Base-by-base conservation (phyloP, 2,113 vertebrate species). In the Ophiodon elongatus region DNA sequence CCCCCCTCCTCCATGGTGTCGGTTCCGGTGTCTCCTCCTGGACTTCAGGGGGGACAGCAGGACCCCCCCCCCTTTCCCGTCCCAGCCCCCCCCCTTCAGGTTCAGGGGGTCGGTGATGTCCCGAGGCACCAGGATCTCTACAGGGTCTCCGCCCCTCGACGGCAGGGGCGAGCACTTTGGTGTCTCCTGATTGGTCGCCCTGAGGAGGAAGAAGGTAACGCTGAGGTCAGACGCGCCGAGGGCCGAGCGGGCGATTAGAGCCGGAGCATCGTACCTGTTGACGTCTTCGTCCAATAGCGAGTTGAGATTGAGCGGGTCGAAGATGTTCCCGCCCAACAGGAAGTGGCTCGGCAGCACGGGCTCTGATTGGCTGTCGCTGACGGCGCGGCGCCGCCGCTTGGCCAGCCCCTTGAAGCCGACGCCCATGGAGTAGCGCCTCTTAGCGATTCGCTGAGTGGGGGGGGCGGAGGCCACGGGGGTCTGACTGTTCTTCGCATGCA, bases 41-140 rank as follows among this genome's bases (percentile, higher is more conserved):
- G 73, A 89, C 89, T 97, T 97, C 65, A 95, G 45, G 0, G 97
- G 96, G 0, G 97, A 96, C 25, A 96, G 90, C n/a, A 96, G 93
- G 29, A 89, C 76, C 0, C 1, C 95, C 60, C 33, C 94, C 1
- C 89, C 93, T 6, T 90, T 50, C 75, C 94, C 47, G 0, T 41
- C 75, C 92, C 91, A 66, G 8, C 92, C 93, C 4, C 91, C 93
- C 1, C 90, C 93, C 79, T 96, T 97, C 83, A 98, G 94, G 91
- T 97, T 97, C 25, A 99, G 94, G 0, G 97, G 97, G 85, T 98
- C 97, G 0, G 97, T 97, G 90, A 98, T 97, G 93, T 98, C 97
- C 66, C 96, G 95, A 17, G 97, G 97, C 47, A 98, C 96, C 56
- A 98, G 95, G 64, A 99, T 99, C 92, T 98, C 96, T 23, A 99